Percentiles rank a stretch among this genome's conserved stretches.
These are phyloP conservation scores for Catocala sponsa DNA, from an alignment of 2,888 invertebrate genomes.

Conservation along the genomic window DNA sequence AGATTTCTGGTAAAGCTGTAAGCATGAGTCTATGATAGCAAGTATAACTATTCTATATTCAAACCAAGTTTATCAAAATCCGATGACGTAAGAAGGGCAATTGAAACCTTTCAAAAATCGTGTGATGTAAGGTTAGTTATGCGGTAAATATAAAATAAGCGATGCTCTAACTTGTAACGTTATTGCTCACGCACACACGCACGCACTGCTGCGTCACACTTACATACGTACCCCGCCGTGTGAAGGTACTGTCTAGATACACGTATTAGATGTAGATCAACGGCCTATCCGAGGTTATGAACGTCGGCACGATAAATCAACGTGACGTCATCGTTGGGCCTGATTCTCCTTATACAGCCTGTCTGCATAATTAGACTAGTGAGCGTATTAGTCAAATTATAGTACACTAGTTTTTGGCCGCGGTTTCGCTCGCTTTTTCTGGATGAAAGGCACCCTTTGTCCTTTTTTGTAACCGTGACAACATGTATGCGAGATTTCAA, in stretches of 20 bases:
- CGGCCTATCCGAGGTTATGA: conserved; percentile 63
- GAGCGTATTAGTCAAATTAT: background rate
- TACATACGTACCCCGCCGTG: conserved; percentile 48
- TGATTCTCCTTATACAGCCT: conserved; percentile 27
- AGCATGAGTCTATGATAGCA: too few relatives aligned
- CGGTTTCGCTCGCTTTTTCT: too few relatives aligned
- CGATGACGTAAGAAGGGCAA: conserved; percentile 26
- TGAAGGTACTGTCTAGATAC: conserved; percentile 51
- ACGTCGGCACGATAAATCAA: conserved; percentile 55
- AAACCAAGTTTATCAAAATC: conserved; percentile 8
- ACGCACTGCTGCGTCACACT: conserved; percentile 50
- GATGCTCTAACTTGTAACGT: conserved; percentile 35
- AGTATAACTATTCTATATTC: background rate
- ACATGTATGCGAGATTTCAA: too few relatives aligned
- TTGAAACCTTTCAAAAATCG: conserved; percentile 30
- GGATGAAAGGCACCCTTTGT: too few relatives aligned
- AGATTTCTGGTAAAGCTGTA: too few relatives aligned
- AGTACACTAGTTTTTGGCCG: too few relatives aligned
- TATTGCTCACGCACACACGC: conserved; percentile 42
- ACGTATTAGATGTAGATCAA: conserved; percentile 66
- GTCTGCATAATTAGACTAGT: conserved; percentile 2
- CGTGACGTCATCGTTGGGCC: conserved; percentile 47
- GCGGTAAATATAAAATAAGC: conserved; percentile 42
- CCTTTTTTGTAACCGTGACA: too few relatives aligned
- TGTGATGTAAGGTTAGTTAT: conserved; percentile 44